Evolutionary conservation across 2,113 vertebrate genomes (phyloP).

Genomic region (Brevimyrus niger): DNA sequence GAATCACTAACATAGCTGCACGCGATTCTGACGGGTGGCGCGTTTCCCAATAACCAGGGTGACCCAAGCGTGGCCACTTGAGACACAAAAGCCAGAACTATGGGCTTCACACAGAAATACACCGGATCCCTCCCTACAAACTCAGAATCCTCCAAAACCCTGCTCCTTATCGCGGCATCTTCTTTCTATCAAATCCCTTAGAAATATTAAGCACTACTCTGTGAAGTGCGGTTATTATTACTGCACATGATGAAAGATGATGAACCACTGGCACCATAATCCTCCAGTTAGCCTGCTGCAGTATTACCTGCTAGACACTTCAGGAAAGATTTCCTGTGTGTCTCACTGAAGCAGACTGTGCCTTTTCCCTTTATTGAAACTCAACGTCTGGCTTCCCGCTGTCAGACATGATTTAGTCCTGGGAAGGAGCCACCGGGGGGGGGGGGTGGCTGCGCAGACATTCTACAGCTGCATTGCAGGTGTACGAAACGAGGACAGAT

Average conservation of each 20-base stretch:
- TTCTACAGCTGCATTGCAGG: not conserved
- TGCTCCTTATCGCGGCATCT: not conserved
- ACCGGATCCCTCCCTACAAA: not conserved
- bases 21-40: constrained; percentile 27
- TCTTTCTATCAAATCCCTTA: not conserved
- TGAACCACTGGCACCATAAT: not conserved
- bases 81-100: not conserved
- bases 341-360: not conserved
- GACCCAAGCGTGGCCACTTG: not conserved
- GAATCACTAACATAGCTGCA: not conserved
- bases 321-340: not conserved
- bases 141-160: not conserved
- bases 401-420: not conserved
- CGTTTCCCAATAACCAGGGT: no score
- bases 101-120: not conserved
- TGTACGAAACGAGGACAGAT: not conserved
- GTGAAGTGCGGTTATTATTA: not conserved
- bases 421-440: not conserved
- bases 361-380: not conserved
- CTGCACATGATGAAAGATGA: not conserved
- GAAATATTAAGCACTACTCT: not conserved
- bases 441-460: not conserved
- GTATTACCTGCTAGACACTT: not conserved
- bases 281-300: not conserved
- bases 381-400: not conserved